Conservation (phyloP, 2,888 invertebrate species). For the Lasioglossum morio region DNA sequence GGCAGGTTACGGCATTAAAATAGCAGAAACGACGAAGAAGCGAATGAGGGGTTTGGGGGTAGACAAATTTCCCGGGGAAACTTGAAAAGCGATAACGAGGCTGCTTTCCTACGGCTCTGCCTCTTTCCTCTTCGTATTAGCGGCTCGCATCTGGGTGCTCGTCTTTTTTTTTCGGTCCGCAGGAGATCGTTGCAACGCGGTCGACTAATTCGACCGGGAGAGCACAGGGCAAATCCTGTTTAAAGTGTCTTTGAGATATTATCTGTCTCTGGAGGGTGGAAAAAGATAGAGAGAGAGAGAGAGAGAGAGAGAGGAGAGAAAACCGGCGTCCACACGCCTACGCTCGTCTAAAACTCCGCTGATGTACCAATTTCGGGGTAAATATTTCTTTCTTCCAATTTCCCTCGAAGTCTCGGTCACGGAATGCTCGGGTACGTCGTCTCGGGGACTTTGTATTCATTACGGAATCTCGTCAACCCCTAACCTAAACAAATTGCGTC, state of each 20-base stretch:
- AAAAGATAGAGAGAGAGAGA: no score
- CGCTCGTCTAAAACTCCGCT: constrained; percentile 45
- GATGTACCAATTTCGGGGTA: constrained; percentile 76
- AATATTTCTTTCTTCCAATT: constrained; percentile 77
- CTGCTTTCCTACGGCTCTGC: background rate
- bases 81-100: constrained; percentile 58
- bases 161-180: constrained; percentile 21
- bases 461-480: constrained; percentile 76
- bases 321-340: constrained; percentile 22
- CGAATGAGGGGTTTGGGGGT: background rate
- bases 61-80: constrained; percentile 47
- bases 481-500: constrained; percentile 80
- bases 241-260: constrained; percentile 69
- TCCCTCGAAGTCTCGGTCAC: constrained; percentile 28
- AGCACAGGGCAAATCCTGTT: constrained; percentile 58
- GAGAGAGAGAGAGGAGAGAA: no score
- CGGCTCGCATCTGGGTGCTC: constrained; percentile 18
- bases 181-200: constrained; percentile 23
- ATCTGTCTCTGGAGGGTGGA: no score
- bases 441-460: constrained; percentile 79
- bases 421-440: constrained; percentile 34
- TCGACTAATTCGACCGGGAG: constrained; percentile 56
- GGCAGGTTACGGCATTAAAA: constrained; percentile 6
- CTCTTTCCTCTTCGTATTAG: constrained; percentile 43
- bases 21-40: background rate